A percentile compares a stretch with the other conserved stretches of the same genome.
These are phyloP conservation scores for Ficedula albicollis DNA, from an alignment of 2,797 vertebrate species.

Conservation along the genomic window DNA sequence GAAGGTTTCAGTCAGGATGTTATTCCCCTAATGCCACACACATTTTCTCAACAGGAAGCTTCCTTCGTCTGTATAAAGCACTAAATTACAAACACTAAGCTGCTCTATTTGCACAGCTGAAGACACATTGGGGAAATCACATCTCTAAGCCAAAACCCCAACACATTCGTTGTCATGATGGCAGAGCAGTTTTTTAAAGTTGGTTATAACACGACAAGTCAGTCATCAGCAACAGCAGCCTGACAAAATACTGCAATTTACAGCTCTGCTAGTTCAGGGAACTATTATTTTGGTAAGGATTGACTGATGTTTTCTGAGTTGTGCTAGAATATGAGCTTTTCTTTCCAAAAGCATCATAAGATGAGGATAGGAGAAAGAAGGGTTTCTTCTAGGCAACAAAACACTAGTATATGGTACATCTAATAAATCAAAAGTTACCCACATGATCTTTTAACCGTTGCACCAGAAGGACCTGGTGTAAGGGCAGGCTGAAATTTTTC, in stretches of 20 bases:
- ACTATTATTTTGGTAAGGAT: constrained; percentile 19
- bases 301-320: not conserved
- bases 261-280: not conserved
- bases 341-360: not conserved
- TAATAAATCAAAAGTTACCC: not conserved
- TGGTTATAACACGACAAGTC: not conserved
- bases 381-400: not conserved
- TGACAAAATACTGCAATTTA: constrained; percentile 52
- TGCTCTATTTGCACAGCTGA: constrained; percentile 42
- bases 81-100: not conserved
- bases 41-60: not conserved
- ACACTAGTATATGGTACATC: not conserved
- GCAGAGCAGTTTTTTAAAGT: constrained; percentile 3
- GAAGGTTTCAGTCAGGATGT: not conserved
- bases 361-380: not conserved
- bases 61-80: not conserved
- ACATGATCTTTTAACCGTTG: not conserved
- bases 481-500: not conserved
- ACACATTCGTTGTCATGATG: not conserved
- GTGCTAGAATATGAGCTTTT: not conserved
- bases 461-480: not conserved
- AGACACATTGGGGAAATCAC: not conserved
- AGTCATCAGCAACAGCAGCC: constrained; percentile 3
- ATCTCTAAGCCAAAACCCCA: constrained; percentile 6
- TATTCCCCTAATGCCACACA: not conserved